Evolutionary conservation across 2,113 vertebrate species (phyloP).

Genomic region (Phylloscopus trochilus): DNA sequence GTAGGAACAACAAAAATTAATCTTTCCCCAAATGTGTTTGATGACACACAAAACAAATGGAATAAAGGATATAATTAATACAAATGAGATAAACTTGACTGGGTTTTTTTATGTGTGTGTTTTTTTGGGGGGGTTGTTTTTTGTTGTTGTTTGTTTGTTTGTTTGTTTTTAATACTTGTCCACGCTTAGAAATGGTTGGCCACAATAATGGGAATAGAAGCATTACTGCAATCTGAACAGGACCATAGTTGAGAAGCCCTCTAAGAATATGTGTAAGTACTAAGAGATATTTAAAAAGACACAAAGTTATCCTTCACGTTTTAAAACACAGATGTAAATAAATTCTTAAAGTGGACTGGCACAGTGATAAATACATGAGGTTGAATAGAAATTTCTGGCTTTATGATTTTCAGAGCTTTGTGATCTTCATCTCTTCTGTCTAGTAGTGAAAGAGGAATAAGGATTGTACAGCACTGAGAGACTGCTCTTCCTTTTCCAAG

Average conservation of each 20-base stretch:
- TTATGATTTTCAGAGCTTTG: not conserved
- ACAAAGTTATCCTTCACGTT: not conserved
- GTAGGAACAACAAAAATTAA: not conserved
- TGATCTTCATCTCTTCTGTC: not conserved
- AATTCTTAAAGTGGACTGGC: not conserved
- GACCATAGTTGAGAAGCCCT: not conserved
- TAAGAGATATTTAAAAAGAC: not conserved
- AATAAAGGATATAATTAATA: not conserved
- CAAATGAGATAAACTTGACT: not conserved
- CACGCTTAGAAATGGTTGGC: not conserved
- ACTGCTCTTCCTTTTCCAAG: not conserved
- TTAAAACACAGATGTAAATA: not conserved
- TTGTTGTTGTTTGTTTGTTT: too few species aligned
- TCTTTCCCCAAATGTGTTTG: not conserved
- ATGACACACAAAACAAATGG: not conserved
- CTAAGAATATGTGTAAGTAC: not conserved
- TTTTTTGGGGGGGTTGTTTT: too few species aligned
- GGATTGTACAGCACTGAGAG: not conserved
- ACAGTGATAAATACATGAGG: not conserved
- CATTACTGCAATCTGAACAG: not conserved
- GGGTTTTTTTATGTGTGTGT: accelerated
- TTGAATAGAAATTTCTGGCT: not conserved
- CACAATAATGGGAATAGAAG: not conserved
- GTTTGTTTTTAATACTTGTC: not conserved
- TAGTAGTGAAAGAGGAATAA: not conserved